Evolutionary conservation across 2,888 invertebrate genomes (phyloP), one percentile per base, ranked within the genome.

Genomic region (Megamerina dolium): DNA sequence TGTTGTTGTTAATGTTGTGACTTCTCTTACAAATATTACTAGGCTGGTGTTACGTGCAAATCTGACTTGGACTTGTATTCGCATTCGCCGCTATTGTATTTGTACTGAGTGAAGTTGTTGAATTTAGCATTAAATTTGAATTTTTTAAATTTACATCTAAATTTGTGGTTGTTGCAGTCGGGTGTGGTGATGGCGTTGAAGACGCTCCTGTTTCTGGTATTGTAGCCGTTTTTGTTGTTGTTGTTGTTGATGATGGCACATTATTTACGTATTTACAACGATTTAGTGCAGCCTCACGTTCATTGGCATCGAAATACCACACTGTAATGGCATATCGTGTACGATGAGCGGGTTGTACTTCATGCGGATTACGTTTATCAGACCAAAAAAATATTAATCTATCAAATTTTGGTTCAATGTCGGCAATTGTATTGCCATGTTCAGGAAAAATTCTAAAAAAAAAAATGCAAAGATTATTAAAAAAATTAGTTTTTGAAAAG

Each of bases 321-420:
- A 92, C 74, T 19, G 92, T 92, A 49, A 92, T 91, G 31, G 92
- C 92, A 66, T 91, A 92, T 68, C 92, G 78, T 10, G 92, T 92
- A 61, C 82, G 80, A 66, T 78, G 88, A 1, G 95, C 86, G 2
- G 95, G 94, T 68, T 92, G 88, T 2, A 97, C 96, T 75, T 96
- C 96, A 66, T 96, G 96, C 0, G 96, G 96, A 74, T 95, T 96
- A 55, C 96, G 78, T 57, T 89, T 76, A 63, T 96, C 96, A 1
- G 96, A 96, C 96, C 96, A 97, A 76, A 97, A 97, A 74, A 95
- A 94, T 58, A 96, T 76, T 68, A 96, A 81, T 46, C 95, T 75
- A 72, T 97, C 95, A 71, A 95, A 94, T 41, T 87, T 75, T 0
- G 96, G 96, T 64, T 87, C 92, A 59, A 97, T 90, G 63, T 93